Percentiles rank a stretch among this genome's conserved stretches.
Conservation (phyloP, 2,888 invertebrate species). For the Caenorhabditis doughertyi region DNA sequence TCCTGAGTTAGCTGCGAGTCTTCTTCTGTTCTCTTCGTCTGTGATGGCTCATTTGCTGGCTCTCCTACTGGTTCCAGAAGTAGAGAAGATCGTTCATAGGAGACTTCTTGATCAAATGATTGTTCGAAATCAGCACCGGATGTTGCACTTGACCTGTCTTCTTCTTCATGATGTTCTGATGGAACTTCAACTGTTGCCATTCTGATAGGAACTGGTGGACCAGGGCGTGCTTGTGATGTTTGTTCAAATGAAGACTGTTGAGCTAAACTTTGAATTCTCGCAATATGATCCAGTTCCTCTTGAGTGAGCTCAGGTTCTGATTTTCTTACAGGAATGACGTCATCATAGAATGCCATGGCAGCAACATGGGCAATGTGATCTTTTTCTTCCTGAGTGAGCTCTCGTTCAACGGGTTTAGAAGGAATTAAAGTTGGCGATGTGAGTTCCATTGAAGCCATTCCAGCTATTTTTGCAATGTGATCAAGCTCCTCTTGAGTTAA, state of each 20-base stretch:
- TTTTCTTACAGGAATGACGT: background rate
- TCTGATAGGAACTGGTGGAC: too few relatives aligned
- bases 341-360: constrained; percentile 13
- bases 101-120: constrained; percentile 14
- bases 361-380: constrained; percentile 61
- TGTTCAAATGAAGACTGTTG: constrained; percentile 42
- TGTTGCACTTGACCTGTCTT: constrained; percentile 26
- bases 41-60: too few relatives aligned
- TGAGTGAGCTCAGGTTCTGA: constrained; percentile 51
- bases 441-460: constrained; percentile 17
- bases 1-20: constrained; percentile 6
- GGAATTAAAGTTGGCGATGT: background rate
- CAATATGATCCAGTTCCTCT: constrained; percentile 70
- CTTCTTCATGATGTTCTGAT: constrained; percentile 22
- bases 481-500: constrained; percentile 37
- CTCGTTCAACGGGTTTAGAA: background rate
- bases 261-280: constrained; percentile 53
- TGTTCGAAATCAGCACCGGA: constrained; percentile 33
- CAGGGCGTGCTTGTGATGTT: background rate
- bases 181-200: background rate
- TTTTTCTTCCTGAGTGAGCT: constrained; percentile 54
- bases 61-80: constrained; percentile 25
- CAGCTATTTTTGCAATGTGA: constrained; percentile 24
- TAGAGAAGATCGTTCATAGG: constrained; percentile 29
- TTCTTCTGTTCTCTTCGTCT: too few relatives aligned